Base-by-base conservation (phyloP, 2,797 vertebrate species). In the Rhodeus uyekii region DNA sequence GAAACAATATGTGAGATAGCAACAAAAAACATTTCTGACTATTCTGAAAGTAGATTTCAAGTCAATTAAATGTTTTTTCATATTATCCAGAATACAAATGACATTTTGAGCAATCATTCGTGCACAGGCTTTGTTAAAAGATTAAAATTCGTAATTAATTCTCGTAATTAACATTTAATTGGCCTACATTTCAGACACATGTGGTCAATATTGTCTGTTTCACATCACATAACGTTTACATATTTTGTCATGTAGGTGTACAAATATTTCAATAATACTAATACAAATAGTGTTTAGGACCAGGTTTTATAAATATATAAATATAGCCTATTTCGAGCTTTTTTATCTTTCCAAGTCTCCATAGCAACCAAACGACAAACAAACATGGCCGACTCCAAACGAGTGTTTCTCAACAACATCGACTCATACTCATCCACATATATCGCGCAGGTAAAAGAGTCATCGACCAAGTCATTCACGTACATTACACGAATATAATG, bases 341-440 rank as follows among this genome's bases (percentile, higher is more conserved):
- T 7, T 29, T 60, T 13, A 60, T 60, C 24, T 60, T 29, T 16
- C 2, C 24, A 60, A 60, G 58, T 60, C 13, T 34, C 44, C 61
- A 55, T 87, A 69, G 74, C 83, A 87, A 83, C 86, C 65, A 24
- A 53, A 75, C 29, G 24, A 10, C 60, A 61, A 71, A 79, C 19
- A 97, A 71, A 79, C 19, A 97, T 93, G 95, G 89, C 61, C 18
- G 90, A 87, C 18, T 19, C 86, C 50, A 95, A 89, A 83, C 90
- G 95, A 27, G 14, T 98, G 84, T 99, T 99, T 84, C 86, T 99
- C 32, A 98, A 95, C 90, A 92, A 95, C 34, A 90, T 98, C n/a
- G 96, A 98, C 87, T 89, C 86, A 0, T 98, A 94, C 87, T 94
- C 95, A 32, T 97, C 96, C 76, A 88, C 87, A 80, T 86, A 87